These are phyloP conservation scores for Lates japonicus DNA, from an alignment of 2,797 vertebrate genomes.

Conservation along the genomic window DNA sequence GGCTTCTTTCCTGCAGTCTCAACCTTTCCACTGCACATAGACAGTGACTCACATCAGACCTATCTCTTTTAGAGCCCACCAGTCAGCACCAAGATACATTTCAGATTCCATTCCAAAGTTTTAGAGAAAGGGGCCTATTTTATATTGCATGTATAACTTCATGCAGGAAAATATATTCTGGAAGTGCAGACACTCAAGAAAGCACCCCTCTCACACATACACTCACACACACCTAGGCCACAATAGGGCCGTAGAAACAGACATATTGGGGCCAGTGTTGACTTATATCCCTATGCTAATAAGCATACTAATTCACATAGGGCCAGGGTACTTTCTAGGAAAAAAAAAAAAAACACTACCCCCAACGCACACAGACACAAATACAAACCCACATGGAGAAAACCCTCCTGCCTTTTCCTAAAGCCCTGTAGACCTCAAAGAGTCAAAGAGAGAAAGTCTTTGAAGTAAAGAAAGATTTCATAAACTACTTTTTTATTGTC, in stretches of 20 bases:
- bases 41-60: not conserved
- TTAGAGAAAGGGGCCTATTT: not conserved
- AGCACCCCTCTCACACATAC: constrained; percentile 19
- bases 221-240: constrained; percentile 55
- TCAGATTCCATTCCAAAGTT: not conserved
- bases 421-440: constrained; percentile 70
- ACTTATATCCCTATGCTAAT: constrained; percentile 91
- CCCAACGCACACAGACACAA: constrained; percentile 19
- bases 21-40: not conserved
- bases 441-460: constrained; percentile 53
- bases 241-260: constrained; percentile 75
- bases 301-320: constrained; percentile 81
- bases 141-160: not conserved
- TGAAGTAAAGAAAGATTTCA: constrained; percentile 39
- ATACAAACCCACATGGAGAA: constrained; percentile 36
- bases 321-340: constrained; percentile 46
- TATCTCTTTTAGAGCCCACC: not conserved
- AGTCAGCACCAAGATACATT: not conserved
- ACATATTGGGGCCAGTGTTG: constrained; percentile 87
- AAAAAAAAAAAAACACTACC: constrained; percentile 26
- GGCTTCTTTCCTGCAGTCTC: not conserved
- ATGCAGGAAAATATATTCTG: constrained; percentile 3
- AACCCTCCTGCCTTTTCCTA: constrained; percentile 39
- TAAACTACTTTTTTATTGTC: constrained; percentile 45
- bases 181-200: not conserved